Conservation (phyloP, 2,888 invertebrate genomes). For the Andrena praecox region DNA sequence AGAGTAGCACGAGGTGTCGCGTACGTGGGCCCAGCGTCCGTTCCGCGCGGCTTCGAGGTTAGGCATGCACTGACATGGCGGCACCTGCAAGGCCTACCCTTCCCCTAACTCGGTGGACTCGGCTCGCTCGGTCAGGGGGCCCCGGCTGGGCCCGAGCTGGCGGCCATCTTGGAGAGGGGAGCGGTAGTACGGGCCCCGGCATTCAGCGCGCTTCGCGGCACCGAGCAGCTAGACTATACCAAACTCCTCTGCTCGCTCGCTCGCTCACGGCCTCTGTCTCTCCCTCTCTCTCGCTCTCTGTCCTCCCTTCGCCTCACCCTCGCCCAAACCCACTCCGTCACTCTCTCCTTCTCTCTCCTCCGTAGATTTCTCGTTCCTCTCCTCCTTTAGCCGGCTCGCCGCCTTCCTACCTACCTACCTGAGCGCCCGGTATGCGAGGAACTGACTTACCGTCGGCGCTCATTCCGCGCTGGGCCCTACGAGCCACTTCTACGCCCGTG, state of each 20-base stretch:
- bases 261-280: constrained; percentile 8
- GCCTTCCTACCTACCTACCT: constrained; percentile 75
- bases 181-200: constrained; percentile 70
- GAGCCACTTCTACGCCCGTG: constrained; percentile 65
- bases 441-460: constrained; percentile 77
- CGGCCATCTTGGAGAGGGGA: constrained; percentile 84
- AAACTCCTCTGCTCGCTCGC: constrained; percentile 60
- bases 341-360: constrained; percentile 2
- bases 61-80: constrained; percentile 85
- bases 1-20: constrained; percentile 72
- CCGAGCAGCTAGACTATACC: constrained; percentile 77
- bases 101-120: constrained; percentile 77
- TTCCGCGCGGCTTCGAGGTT: constrained; percentile 83
- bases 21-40: constrained; percentile 78
- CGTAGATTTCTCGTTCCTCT: constrained; percentile 25
- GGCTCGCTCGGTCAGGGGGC: constrained; percentile 76
- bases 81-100: constrained; percentile 84
- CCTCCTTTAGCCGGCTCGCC: constrained; percentile 32
- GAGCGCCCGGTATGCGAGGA: constrained; percentile 76
- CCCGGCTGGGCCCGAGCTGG: constrained; percentile 78
- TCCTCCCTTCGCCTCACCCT: neutral
- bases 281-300: neutral
- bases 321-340: neutral
- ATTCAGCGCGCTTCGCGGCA: constrained; percentile 76
- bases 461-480: constrained; percentile 69